Base-by-base conservation (phyloP, 2,888 invertebrate genomes). In the Drosophila austrosaltans region DNA sequence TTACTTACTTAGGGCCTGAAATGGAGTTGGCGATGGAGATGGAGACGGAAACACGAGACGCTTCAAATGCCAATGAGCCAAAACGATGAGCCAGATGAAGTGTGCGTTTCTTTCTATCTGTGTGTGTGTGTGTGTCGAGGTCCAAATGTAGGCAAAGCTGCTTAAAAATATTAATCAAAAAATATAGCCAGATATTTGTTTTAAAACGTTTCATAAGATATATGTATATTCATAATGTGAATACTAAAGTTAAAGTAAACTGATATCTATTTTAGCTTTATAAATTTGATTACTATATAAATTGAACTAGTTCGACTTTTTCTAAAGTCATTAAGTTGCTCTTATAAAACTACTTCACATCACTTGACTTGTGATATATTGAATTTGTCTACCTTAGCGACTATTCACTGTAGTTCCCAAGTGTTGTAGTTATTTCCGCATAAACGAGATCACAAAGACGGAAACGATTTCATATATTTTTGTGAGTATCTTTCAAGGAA, bases 51-150 rank as follows among this genome's bases (percentile, higher is more conserved):
- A 84, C 72, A 87, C 84, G 87, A 87, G 79, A 87, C 84, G 77
- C 75, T 84, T 81, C 69, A 76, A 83, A 74, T 83, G 76, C 77
- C 87, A 83, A 88, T 85, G 84, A 83, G 87, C 79, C 84, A 62
- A 67, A 73, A 57, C 75, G 75, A 61, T 71, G 65, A 72, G 74
- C 61, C 66, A 69, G 69, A 61, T 69, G 62, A 71, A 62, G 57
- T 57, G 32, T 57, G 20, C 20, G 36, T 28, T 3, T 3, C n/a
- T 36, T 5, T 54, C n/a, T 54, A 30, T 30, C 2, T 30, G n/a
- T 20, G 16, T 16, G 4, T 42, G 16, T 56, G 20, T 56, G 28
- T 54, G 53, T 54, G 30, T 16, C 16, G 7, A 20, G 20, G 48
- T 8, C 22, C 22, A 10, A 25, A 48, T 48, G 8, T 48, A 10